phyloP scores from a whole-genome alignment of 2,888 invertebrate genomes.

The Coecobrya sp. region DNA sequence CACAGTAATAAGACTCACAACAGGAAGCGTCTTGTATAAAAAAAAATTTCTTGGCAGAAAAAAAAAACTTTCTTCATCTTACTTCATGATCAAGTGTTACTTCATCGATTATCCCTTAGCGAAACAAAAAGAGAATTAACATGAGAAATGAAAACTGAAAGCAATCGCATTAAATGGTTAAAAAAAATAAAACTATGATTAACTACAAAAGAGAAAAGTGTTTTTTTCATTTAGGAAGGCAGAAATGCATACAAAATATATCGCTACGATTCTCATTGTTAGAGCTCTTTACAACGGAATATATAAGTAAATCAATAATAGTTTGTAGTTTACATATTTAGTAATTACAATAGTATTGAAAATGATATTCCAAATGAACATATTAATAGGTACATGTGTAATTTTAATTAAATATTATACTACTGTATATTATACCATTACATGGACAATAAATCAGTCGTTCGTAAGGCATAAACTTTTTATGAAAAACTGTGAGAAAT shows the following conservation, averaged over 20 bases:
- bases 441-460: conserved; percentile 67
- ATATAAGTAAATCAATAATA: too few species aligned
- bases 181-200: not conserved
- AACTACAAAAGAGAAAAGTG: not conserved
- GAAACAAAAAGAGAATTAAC: conserved; percentile 37
- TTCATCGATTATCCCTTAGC: conserved; percentile 55
- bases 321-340: not conserved
- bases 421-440: not conserved
- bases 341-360: too few species aligned
- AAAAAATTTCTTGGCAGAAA: not conserved
- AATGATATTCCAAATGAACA: not conserved
- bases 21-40: conserved; percentile 30
- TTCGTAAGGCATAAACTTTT: conserved; percentile 31
- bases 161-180: conserved; percentile 17
- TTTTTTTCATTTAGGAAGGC: not conserved
- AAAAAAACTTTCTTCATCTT: conserved; percentile 23
- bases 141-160: conserved; percentile 43
- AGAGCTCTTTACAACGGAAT: too few species aligned
- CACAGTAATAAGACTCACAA: conserved; percentile 77
- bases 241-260: not conserved
- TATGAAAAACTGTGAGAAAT: not conserved
- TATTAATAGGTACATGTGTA: too few species aligned
- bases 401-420: too few species aligned
- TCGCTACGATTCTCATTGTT: not conserved
- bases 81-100: conserved; percentile 69